Percentiles rank a stretch among this genome's conserved stretches.
Evolutionary conservation across 1,140 invertebrate species (phyloP).

Genomic region (Andricus grossulariae): DNA sequence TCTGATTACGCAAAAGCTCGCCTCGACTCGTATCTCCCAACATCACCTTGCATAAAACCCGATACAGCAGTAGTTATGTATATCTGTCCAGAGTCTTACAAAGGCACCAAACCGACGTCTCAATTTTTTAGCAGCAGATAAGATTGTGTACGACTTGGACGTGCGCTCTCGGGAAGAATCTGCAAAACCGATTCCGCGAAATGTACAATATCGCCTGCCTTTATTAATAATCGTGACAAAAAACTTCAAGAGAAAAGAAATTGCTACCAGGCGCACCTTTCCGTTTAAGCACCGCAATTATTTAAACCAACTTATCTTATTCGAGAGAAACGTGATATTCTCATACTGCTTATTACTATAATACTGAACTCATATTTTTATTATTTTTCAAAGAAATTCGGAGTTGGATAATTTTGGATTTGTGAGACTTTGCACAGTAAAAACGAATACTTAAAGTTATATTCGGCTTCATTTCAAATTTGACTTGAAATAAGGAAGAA

Average conservation of each 20-base stretch:
- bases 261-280: conserved; percentile 9
- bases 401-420: too few relatives aligned
- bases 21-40: conserved; percentile 57
- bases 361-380: too few relatives aligned
- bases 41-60: conserved; percentile 68
- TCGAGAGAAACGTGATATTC: conserved; percentile 17
- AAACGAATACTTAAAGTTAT: too few relatives aligned
- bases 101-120: conserved; percentile 66
- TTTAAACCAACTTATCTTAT: not conserved
- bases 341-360: not conserved
- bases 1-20: conserved; percentile 69
- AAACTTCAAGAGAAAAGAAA: conserved; percentile 18
- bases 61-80: conserved; percentile 66
- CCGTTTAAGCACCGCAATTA: conserved; percentile 21
- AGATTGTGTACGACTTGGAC: conserved; percentile 60
- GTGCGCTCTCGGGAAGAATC: conserved; percentile 31
- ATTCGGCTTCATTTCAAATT: too few relatives aligned
- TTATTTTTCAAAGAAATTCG: too few relatives aligned
- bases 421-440: too few relatives aligned
- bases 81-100: conserved; percentile 63
- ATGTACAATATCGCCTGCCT: conserved; percentile 10
- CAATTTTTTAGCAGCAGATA: conserved; percentile 70
- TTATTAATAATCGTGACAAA: conserved; percentile 30
- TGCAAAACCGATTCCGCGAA: conserved; percentile 46
- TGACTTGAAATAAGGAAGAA: too few relatives aligned